Evolutionary conservation across 1,140 invertebrate species (phyloP), one percentile per base, ranked within the genome.

Genomic region (Paraescarpia echinospica): DNA sequence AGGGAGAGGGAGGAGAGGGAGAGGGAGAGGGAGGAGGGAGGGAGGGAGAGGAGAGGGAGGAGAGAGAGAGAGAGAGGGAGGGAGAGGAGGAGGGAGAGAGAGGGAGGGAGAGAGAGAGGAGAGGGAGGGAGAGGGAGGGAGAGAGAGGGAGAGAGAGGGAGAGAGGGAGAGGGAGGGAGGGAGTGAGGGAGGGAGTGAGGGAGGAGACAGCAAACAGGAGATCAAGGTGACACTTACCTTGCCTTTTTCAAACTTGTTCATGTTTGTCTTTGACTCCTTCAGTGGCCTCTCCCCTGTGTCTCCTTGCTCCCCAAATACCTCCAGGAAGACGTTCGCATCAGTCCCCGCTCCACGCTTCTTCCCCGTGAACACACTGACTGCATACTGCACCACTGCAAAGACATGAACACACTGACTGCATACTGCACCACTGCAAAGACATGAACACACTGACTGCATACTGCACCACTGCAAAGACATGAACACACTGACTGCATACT

Each of bases 161-260:
- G n/a, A n/a, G n/a, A n/a, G n/a, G n/a, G n/a, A n/a, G n/a, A n/a
- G n/a, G n/a, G n/a, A n/a, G n/a, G n/a, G n/a, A n/a, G n/a, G n/a
- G n/a, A n/a, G n/a, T n/a, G n/a, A n/a, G n/a, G n/a, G n/a, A n/a
- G n/a, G n/a, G n/a, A n/a, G n/a, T n/a, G n/a, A n/a, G n/a, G n/a
- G n/a, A n/a, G n/a, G n/a, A n/a, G n/a, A n/a, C 27, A 77, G 22
- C 59, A 1, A 27, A 18, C 59, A 77, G 22, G 59, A 27, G 59
- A 27, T 89, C 41, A 93, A 35, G 31, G 27, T 34, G 12, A 88
- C 33, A 93, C 94, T 92, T 93, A 96, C 95, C 93, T 95, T 94
- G 94, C 95, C 95, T 93, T 94, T 95, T 93, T 96, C 96, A 95
- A 96, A 96, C 93, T 96, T 96, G 93, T 96, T 95, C 35, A 92